A percentile compares a stretch with the other conserved stretches of the same genome.
Evolutionary conservation across 2,113 vertebrate species (phyloP).

Genomic region (Hystrix cristata): DNA sequence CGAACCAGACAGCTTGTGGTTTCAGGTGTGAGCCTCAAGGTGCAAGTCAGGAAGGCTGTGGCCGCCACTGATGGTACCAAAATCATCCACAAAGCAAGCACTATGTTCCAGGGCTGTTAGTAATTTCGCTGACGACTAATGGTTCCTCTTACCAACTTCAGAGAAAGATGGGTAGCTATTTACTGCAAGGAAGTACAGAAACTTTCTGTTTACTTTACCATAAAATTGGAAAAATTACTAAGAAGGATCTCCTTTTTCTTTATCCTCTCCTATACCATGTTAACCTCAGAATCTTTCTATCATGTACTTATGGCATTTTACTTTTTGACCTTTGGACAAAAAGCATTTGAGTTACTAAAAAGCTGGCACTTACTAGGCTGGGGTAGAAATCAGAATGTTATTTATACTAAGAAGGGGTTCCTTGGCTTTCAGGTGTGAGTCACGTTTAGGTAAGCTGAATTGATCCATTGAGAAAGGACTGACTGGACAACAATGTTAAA

Average conservation of each 20-base stretch:
- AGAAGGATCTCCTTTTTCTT: not conserved
- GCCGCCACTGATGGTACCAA: not conserved
- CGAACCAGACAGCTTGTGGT: rapidly evolving
- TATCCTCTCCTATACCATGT: not conserved
- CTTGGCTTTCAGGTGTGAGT: not conserved
- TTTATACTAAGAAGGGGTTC: not conserved
- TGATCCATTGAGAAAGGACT: not conserved
- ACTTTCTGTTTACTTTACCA: not conserved
- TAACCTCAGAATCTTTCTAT: not conserved
- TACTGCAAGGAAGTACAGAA: not conserved
- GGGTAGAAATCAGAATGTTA: not conserved
- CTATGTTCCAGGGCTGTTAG: not conserved
- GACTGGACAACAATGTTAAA: not conserved
- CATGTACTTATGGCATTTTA: not conserved
- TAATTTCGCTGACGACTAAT: not conserved
- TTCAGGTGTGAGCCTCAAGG: not conserved
- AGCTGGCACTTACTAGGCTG: not conserved
- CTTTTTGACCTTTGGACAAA: not conserved
- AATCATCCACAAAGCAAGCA: not conserved
- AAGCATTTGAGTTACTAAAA: not conserved
- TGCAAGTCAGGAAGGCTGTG: not conserved
- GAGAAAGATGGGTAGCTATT: not conserved
- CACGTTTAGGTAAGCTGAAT: not conserved
- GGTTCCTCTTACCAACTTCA: not conserved
- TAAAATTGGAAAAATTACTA: not conserved